Conservation (phyloP, 2,888 invertebrate genomes). For the Oegoconia quadripuncta region DNA sequence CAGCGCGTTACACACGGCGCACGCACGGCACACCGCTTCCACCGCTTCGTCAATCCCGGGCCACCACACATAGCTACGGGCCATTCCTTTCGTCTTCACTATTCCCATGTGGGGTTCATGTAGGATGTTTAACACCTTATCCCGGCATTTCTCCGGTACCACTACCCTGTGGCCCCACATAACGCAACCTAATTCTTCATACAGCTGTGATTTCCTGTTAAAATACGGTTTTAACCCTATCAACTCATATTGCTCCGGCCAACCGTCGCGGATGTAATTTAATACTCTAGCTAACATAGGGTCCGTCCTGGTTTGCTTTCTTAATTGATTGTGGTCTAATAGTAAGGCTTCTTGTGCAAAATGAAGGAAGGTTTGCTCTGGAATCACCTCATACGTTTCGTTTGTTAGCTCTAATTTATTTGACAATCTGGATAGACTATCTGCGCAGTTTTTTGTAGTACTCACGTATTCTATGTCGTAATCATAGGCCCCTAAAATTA, state of each 20-base stretch:
- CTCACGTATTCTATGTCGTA: slow-evolving; percentile 2
- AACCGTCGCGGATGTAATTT: neutral
- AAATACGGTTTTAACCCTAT: slow-evolving; percentile 3
- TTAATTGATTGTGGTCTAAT: neutral
- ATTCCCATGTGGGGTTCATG: slow-evolving; percentile 20
- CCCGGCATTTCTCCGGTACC: slow-evolving; percentile 9
- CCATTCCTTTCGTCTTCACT: slow-evolving; percentile 22
- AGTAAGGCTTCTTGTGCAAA: slow-evolving; percentile 9
- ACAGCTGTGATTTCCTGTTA: slow-evolving; percentile 11
- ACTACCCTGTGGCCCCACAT: slow-evolving; percentile 20
- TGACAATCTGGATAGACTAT: slow-evolving; percentile 6
- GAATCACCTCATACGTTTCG: slow-evolving; percentile 3
- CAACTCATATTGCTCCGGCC: neutral
- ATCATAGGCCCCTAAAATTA: slow-evolving; percentile 8
- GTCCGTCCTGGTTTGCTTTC: neutral
- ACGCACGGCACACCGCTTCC: slow-evolving; percentile 11
- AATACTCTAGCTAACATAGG: neutral
- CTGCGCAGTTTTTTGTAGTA: slow-evolving; percentile 1
- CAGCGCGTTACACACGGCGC: slow-evolving; percentile 14
- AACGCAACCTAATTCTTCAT: slow-evolving; percentile 12
- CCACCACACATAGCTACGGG: slow-evolving; percentile 25
- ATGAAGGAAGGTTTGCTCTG: too few species aligned
- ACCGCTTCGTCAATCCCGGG: slow-evolving; percentile 18
- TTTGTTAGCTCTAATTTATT: neutral
- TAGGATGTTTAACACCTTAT: slow-evolving; percentile 14